Evolutionary conservation across 2,797 vertebrate genomes (phyloP), one percentile per base, ranked within the genome.

Genomic region (Chlorospingus semifuscus): DNA sequence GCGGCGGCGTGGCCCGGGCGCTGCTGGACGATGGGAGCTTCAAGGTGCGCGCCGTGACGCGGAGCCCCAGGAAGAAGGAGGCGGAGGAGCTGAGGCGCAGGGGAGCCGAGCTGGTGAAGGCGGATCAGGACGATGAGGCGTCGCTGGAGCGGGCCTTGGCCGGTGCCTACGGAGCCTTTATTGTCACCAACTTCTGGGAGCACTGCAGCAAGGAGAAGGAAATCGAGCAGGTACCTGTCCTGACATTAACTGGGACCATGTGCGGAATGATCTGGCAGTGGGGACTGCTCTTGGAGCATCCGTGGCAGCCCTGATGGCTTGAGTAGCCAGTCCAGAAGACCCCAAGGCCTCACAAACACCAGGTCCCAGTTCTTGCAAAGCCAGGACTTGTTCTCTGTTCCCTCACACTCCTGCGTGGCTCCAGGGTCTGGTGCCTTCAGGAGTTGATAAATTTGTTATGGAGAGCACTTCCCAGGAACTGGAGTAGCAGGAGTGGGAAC

Each of bases 131-230:
- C 5, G 87, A 97, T 8, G 78, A 93, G 37, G 79, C 70, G 2
- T 96, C 93, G n/a, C 90, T 98, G 96, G 96, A 97, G 74, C 59
- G 11, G 11, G 97, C 96, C 18, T 77, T 98, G 92, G 57, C 9
- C 0, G 97, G 97, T 12, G 97, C 96, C 18, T 82, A 97, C 0
- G 93, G 97, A 27, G 47, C 97, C 59, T 98, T 98, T 81, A 56
- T 98, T 2, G 96, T 98, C 47, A 98, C 97, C 70, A 96, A 97
- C 83, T 97, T 97, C 88, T 98, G 97, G 97, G 97, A 98, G 12
- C 96, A 96, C 24, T 90, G 93, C 84, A 97, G 94, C 82, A 94
- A 96, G n/a, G 96, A 97, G 50, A 97, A 89, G 42, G 98, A 98
- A 83, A 74, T 97, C 3, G 68, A 69, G 4, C 97, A 98, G 97